A percentile compares a stretch with the other conserved stretches of the same genome.
Conservation (phyloP, 1,140 invertebrate species). For the Papilio dardanus region DNA sequence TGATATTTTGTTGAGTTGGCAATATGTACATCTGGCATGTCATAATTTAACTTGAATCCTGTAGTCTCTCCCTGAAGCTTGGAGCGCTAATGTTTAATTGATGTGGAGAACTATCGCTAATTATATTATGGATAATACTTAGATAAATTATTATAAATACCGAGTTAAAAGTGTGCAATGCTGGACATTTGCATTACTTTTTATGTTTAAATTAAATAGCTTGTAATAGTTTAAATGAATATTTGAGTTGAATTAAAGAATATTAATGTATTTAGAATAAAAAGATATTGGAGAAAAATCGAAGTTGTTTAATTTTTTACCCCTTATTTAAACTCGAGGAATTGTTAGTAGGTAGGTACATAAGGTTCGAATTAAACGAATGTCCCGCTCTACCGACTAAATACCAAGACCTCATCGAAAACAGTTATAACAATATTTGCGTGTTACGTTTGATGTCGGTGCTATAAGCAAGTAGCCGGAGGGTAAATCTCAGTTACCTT, state of each 20-base stretch:
- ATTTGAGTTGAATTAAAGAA: constrained; percentile 81
- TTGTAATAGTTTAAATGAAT: constrained; percentile 82
- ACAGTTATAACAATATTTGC: too few species aligned
- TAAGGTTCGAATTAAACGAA: too few species aligned
- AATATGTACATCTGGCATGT: constrained; percentile 65
- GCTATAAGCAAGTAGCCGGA: too few species aligned
- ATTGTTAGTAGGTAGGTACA: too few species aligned
- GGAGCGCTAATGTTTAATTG: constrained; percentile 58
- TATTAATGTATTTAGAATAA: constrained; percentile 83
- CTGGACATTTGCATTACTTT: constrained; percentile 81
- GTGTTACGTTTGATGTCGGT: too few species aligned
- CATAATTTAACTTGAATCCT: constrained; percentile 61
- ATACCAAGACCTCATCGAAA: too few species aligned
- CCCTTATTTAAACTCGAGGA: not conserved
- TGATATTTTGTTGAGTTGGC: constrained; percentile 46
- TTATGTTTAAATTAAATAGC: constrained; percentile 81
- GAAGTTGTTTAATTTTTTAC: constrained; percentile 44
- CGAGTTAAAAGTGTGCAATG: constrained; percentile 79
- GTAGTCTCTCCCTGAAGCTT: constrained; percentile 22
- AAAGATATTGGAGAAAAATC: constrained; percentile 78
- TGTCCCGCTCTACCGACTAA: too few species aligned
- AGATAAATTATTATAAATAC: constrained; percentile 78
- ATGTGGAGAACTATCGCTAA: constrained; percentile 74
- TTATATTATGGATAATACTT: constrained; percentile 75
- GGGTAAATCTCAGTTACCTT: too few species aligned